Evolutionary conservation across 2,888 invertebrate genomes (phyloP).

Genomic region (Heptascelio sp.): DNA sequence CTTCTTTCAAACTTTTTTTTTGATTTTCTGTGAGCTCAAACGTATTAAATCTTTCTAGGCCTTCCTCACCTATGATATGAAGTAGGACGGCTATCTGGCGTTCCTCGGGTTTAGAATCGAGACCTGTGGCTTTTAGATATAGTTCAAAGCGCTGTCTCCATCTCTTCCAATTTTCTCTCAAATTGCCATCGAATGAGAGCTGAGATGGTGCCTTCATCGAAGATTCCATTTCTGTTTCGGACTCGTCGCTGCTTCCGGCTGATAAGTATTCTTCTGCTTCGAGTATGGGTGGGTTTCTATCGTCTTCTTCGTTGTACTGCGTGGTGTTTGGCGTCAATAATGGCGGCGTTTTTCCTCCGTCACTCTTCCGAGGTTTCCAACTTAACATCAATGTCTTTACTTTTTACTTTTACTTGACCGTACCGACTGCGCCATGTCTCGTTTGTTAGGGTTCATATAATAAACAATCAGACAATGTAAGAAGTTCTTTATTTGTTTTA

Average conservation of each 20-base stretch:
- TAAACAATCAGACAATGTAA: no score
- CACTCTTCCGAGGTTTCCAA: not conserved
- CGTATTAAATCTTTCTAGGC: conserved; percentile 71
- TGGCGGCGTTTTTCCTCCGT: not conserved
- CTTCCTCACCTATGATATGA: conserved; percentile 72
- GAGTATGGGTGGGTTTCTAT: not conserved
- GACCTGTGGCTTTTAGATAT: conserved; percentile 72
- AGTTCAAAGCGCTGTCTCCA: conserved; percentile 72
- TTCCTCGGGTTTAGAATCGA: conserved; percentile 42
- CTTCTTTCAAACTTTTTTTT: conserved; percentile 46
- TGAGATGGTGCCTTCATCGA: conserved; percentile 58
- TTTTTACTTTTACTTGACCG: not conserved
- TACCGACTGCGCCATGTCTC: conserved; percentile 18
- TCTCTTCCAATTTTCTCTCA: conserved; percentile 73
- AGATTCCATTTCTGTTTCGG: conserved; percentile 25
- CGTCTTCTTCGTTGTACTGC: not conserved
- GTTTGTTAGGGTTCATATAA: no score
- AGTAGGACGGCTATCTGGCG: conserved; percentile 71
- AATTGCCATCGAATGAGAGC: conserved; percentile 60
- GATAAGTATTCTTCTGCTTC: not conserved
- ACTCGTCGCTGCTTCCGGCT: not conserved
- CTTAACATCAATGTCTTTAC: not conserved
- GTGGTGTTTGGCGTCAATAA: not conserved
- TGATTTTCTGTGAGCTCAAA: conserved; percentile 57
- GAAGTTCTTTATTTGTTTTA: no score